Base-by-base conservation (phyloP, 2,888 invertebrate genomes). In the Slavum lentiscoides region DNA sequence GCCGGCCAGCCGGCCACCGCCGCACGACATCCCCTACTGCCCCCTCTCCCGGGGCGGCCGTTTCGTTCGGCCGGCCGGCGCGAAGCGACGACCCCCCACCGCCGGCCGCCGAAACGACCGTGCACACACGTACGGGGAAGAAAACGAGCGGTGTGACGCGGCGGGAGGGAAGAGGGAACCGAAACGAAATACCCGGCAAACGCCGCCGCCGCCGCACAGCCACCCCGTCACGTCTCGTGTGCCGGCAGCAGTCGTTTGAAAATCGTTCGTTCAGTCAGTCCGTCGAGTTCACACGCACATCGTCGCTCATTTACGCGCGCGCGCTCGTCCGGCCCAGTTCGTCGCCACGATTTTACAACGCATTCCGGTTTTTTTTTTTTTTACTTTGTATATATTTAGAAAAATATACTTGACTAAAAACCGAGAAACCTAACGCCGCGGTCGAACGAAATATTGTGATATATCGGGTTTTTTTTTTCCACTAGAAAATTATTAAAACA, bases 211-310 rank as follows among this genome's bases (percentile, higher is more conserved):
- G 59, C 75, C 75, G 58, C 75, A 68, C 75, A 67, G 67, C 75
- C 68, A 68, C 75, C 75, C 75, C 68, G 75, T 76, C 68, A 5
- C 55, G 19, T 4, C 49, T 75, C 75, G 30, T 59, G 21, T 58
- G 30, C 30, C 30, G 30, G 30, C 77, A 70, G 72, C 72, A 80
- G 80, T 80, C 80, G 70, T 80, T 80, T 72, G 80, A 58, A 72
- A 80, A 80, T 80, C 80, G 80, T 80, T 66, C 80, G 80, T 66
- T 0, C 64, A 58, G 70, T 80, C 80, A 80, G 80, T 80, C 58
- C 64, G 5, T 58, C 80, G 80, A 72, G 72, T 80, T 80, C 80
- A 80, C 70, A 17, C 80, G 30, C 30, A 30, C 30, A 1, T 55
- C 77, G 72, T 69, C 80, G 80, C 43, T 70, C 43, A 70, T 17